Evolutionary conservation across 2,113 vertebrate species (phyloP).

Genomic region (Apeltes quadracus): DNA sequence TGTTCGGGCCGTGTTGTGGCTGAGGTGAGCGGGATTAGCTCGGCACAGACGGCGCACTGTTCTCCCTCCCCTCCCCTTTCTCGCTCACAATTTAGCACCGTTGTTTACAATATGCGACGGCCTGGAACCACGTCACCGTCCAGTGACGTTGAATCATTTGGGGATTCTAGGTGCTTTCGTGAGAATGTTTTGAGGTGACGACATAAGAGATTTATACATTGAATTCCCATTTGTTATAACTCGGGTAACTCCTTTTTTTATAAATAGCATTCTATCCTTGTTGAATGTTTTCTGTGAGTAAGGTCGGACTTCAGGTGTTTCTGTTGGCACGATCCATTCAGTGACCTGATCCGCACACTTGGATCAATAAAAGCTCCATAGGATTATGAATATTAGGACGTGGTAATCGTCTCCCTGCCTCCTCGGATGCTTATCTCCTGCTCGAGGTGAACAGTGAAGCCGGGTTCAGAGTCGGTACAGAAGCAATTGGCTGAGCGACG

Average conservation of each 20-base stretch:
- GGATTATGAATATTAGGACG: conserved; percentile 43
- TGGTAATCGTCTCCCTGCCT: conserved; percentile 41
- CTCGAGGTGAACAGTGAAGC: not conserved
- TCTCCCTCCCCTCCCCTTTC: conserved; percentile 36
- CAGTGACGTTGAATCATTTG: not conserved
- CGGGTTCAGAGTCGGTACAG: too few species aligned
- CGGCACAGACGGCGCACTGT: conserved; percentile 68
- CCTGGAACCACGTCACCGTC: conserved; percentile 29
- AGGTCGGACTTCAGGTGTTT: not conserved
- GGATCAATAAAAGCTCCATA: conserved; percentile 35
- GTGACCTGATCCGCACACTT: conserved; percentile 18
- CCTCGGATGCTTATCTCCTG: conserved; percentile 39
- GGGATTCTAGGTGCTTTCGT: not conserved
- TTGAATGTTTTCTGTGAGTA: not conserved
- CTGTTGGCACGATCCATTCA: not conserved
- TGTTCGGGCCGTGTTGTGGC: conserved; percentile 58
- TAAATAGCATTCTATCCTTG: not conserved
- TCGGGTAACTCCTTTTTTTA: not conserved
- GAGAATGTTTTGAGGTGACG: not conserved
- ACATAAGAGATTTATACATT: not conserved
- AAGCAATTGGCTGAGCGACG: not conserved
- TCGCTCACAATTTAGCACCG: conserved; percentile 41
- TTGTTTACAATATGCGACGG: conserved; percentile 51
- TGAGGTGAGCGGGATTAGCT: conserved; percentile 71
- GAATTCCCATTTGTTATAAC: not conserved